Conservation (phyloP, 1,140 invertebrate species). For the Macrostomum lignano region DNA sequence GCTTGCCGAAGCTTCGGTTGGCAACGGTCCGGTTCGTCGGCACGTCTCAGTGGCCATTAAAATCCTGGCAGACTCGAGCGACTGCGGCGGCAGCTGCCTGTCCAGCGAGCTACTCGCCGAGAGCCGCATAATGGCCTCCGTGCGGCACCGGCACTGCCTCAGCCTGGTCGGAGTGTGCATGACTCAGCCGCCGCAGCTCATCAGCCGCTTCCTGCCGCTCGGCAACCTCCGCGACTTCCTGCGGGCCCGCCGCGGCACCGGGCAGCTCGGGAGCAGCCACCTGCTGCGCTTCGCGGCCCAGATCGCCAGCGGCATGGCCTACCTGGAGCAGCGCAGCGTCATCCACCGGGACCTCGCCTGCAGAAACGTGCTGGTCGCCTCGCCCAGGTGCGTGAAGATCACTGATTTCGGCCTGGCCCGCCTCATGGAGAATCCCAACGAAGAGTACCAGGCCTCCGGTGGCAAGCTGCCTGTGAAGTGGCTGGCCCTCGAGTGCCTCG, state of each 20-base stretch:
- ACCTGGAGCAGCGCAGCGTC: constrained; percentile 52
- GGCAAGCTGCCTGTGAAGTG: constrained; percentile 5
- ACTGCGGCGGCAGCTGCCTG: neutral
- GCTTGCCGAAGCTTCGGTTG: neutral
- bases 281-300: constrained; percentile 3
- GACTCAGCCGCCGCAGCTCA: constrained; percentile 1
- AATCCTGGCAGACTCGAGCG: neutral
- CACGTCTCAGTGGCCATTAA: constrained; percentile 1
- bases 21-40: neutral
- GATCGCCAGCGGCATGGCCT: constrained; percentile 64
- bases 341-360: constrained; percentile 25
- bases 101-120: neutral
- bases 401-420: constrained; percentile 83
- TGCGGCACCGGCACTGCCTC: constrained; percentile 3
- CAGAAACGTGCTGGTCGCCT: constrained; percentile 44
- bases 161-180: constrained; percentile 3
- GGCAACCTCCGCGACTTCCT: constrained; percentile 3
- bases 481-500: constrained; percentile 3
- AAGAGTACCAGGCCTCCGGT: too few relatives aligned
- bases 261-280: neutral
- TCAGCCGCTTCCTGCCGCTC: neutral
- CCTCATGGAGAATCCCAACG: constrained; percentile 44
- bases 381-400: constrained; percentile 51
- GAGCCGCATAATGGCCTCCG: constrained; percentile 4
- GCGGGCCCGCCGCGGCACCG: neutral